Percentiles rank a stretch among this genome's conserved stretches.
phyloP scores from a whole-genome alignment of 1,140 invertebrate genomes.

The Calephelis nemesis region DNA sequence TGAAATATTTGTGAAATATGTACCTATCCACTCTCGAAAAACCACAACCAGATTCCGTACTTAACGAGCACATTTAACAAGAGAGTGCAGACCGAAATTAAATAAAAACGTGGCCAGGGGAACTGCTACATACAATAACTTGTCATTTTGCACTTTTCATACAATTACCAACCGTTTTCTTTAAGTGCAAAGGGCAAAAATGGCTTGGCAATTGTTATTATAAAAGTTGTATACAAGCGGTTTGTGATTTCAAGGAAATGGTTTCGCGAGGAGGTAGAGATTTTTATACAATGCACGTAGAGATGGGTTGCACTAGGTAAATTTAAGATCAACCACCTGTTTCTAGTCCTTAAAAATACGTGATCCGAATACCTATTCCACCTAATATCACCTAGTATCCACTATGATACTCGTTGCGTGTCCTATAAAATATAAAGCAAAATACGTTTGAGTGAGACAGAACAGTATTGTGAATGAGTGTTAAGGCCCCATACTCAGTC shows the following conservation, averaged over 20 bases:
- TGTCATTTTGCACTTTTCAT: not conserved
- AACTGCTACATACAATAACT: not conserved
- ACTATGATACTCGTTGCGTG: too few relatives aligned
- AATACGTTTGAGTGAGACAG: too few relatives aligned
- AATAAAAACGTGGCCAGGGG: not conserved
- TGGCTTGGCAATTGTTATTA: not conserved
- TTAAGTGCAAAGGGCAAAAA: not conserved
- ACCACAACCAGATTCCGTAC: not conserved
- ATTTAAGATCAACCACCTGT: too few relatives aligned
- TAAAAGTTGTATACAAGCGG: not conserved
- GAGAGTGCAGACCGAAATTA: slow-evolving; percentile 1
- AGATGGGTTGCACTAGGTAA: too few relatives aligned
- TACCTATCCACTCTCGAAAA: not conserved
- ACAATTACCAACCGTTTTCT: not conserved
- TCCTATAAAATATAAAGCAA: too few relatives aligned
- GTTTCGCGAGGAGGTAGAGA: not conserved
- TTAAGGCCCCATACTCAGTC: too few relatives aligned
- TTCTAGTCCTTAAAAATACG: too few relatives aligned
- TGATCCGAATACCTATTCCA: too few relatives aligned
- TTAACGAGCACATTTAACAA: slow-evolving; percentile 6
- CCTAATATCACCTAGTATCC: too few relatives aligned
- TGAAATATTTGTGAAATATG: too few relatives aligned
- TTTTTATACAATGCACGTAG: too few relatives aligned
- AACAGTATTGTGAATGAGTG: too few relatives aligned
- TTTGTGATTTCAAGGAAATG: not conserved